Conservation (phyloP, 2,113 vertebrate genomes). For the Galeopterus variegatus region DNA sequence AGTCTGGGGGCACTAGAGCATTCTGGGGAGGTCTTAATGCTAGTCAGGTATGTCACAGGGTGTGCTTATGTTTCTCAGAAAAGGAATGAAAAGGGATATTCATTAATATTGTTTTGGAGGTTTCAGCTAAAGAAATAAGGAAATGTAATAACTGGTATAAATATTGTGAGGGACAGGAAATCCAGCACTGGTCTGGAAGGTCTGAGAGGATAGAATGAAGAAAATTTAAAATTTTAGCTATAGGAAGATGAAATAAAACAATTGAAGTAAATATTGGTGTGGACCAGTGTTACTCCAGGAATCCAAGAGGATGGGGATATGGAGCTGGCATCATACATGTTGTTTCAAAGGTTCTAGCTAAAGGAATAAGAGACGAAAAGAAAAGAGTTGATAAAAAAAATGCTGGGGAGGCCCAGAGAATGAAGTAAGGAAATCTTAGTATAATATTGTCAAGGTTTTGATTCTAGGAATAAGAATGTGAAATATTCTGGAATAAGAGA, state of each 20-base stretch:
- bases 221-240: conserved; percentile 56
- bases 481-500: conserved; percentile 38
- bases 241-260: conserved; percentile 11
- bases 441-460: conserved; percentile 23
- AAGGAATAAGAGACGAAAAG: background rate
- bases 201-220: background rate
- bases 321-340: background rate
- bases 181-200: background rate
- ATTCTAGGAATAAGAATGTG: conserved; percentile 24
- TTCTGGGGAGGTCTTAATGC: conserved; percentile 11
- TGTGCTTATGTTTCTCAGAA: conserved; percentile 53
- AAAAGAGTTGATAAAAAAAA: conserved; percentile 64
- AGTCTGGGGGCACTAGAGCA: background rate
- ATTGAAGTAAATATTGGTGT: background rate
- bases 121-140: conserved; percentile 32
- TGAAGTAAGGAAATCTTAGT: conserved; percentile 20
- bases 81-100: conserved; percentile 39
- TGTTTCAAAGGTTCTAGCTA: conserved; percentile 37
- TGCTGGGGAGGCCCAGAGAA: background rate
- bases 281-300: background rate
- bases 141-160: conserved; percentile 53
- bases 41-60: background rate
- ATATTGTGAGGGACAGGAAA: background rate
- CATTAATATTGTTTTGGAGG: conserved; percentile 50
- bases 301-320: background rate